These are phyloP conservation scores for Phenganax subtilis DNA, from an alignment of 92 coral and sea anemone species.

Conservation along the genomic window DNA sequence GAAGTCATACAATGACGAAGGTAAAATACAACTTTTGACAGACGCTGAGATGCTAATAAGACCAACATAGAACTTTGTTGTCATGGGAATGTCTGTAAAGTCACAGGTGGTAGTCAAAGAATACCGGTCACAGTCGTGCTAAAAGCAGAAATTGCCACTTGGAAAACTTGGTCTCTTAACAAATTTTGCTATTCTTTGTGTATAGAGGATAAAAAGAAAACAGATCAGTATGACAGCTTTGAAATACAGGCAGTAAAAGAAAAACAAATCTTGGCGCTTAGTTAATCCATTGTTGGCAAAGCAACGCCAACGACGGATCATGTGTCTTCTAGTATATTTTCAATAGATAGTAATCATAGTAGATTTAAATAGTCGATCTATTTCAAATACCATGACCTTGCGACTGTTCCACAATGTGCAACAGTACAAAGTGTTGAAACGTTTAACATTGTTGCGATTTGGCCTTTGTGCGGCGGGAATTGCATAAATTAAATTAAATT, in stretches of 20 bases:
- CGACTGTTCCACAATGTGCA: background rate
- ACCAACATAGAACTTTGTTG: background rate
- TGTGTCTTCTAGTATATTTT: background rate
- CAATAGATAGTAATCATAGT: background rate
- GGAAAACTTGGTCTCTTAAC: too few species aligned
- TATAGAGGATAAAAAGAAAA: too few species aligned
- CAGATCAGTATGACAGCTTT: too few species aligned
- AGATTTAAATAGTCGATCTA: background rate
- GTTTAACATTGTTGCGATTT: background rate
- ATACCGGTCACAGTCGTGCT: background rate
- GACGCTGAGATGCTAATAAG: too few species aligned
- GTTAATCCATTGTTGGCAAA: background rate
- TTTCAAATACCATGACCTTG: background rate
- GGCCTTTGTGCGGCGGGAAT: conserved; percentile 21
- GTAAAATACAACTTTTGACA: background rate
- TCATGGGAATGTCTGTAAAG: background rate
- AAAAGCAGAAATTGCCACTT: too few species aligned
- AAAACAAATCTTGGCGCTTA: background rate
- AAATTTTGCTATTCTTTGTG: too few species aligned
- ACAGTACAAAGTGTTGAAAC: conserved; percentile 5
- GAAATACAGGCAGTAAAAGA: background rate
- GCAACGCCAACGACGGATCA: background rate
- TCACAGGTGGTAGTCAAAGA: background rate
- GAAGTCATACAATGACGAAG: background rate
- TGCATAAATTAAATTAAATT: conserved; percentile 27